A percentile compares a stretch with the other conserved stretches of the same genome.
phyloP scores from a whole-genome alignment of 2,113 vertebrate species.

The Phyllostomus hastatus region DNA sequence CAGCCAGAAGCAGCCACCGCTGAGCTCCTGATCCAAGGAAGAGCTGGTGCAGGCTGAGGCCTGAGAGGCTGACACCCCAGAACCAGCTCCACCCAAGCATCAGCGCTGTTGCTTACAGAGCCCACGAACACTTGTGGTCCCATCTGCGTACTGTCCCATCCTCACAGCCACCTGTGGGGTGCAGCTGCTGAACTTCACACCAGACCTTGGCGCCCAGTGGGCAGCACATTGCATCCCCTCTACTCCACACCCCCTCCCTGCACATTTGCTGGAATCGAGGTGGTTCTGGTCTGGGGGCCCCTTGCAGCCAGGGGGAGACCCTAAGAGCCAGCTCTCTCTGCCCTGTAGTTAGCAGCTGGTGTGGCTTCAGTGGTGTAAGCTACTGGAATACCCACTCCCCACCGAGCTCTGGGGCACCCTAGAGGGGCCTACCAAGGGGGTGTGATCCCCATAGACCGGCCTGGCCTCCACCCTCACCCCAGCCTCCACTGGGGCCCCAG shows the following conservation, averaged over 20 bases:
- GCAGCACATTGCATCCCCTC: not conserved
- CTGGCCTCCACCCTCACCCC: not conserved
- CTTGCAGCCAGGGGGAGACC: not conserved
- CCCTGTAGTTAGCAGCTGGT: not conserved
- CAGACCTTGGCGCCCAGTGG: not conserved
- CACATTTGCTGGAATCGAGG: not conserved
- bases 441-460: not conserved
- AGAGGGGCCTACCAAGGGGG: not conserved
- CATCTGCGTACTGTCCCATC: fast-evolving
- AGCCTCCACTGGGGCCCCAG: constrained; percentile 45
- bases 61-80: not conserved
- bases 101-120: not conserved
- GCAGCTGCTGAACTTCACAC: not conserved
- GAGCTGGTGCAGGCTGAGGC: not conserved
- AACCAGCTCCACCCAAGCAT: not conserved
- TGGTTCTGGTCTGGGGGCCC: not conserved
- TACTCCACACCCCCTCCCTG: not conserved
- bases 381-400: not conserved
- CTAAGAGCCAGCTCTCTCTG: not conserved
- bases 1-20: not conserved
- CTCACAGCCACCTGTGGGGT: not conserved
- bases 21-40: not conserved
- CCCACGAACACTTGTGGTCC: not conserved
- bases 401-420: constrained; percentile 40
- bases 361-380: constrained; percentile 41